Percentiles rank a stretch among this genome's conserved stretches.
phyloP scores from a whole-genome alignment of 2,113 vertebrate species.

The Eulemur macaco region DNA sequence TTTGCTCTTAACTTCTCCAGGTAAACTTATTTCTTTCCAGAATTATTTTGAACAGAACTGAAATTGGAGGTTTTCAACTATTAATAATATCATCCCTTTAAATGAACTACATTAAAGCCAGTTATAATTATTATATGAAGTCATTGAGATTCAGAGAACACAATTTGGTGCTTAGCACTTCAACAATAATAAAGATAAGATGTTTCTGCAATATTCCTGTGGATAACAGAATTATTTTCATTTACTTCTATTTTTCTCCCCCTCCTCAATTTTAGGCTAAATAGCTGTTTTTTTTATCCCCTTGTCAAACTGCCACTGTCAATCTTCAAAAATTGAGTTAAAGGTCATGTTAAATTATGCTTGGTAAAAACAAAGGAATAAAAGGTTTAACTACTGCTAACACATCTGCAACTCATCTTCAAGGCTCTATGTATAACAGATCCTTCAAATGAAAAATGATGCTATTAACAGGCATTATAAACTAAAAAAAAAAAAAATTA shows the following conservation, averaged over 20 bases:
- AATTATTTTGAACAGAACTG: neutral
- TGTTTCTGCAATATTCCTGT: neutral
- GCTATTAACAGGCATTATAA: neutral
- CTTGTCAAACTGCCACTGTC: neutral
- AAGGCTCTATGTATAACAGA: neutral
- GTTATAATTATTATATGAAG: neutral
- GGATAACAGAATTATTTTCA: neutral
- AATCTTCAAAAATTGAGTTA: neutral
- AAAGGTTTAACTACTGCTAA: neutral
- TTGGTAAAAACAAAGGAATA: constrained; percentile 11
- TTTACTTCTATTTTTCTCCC: neutral
- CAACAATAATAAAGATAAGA: neutral
- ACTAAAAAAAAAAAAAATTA: neutral
- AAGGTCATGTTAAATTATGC: neutral
- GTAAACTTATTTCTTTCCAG: neutral
- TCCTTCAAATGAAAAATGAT: neutral
- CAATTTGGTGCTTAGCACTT: neutral
- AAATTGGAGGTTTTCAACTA: neutral
- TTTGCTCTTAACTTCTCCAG: neutral
- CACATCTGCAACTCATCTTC: neutral
- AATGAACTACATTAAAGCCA: neutral
- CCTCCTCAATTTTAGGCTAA: neutral
- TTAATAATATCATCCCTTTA: neutral
- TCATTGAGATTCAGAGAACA: neutral
- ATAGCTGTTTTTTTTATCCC: neutral